Evolutionary conservation across 2,797 vertebrate genomes (phyloP), one percentile per base, ranked within the genome.

Genomic region (Lophotriccus pileatus): DNA sequence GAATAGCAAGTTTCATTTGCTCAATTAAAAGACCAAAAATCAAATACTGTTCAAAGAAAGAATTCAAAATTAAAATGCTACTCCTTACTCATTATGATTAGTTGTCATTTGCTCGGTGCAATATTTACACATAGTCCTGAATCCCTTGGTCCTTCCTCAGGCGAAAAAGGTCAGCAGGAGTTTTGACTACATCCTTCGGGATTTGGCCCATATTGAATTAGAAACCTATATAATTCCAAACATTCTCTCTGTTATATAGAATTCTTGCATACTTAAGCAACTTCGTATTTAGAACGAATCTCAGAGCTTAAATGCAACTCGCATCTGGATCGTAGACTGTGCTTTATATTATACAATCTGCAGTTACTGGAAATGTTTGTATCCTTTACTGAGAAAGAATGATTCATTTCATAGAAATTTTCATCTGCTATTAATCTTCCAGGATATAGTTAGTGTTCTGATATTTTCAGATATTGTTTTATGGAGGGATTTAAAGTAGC

Each of bases 401-500:
- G 97, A 98, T 98, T 98, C 97, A 98, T 98, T 98, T 98, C 97
- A 90, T 96, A 98, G 97, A 98, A 98, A 97, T 97, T 96, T 97
- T 98, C 97, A 98, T 98, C 98, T 98, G 97, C 96, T 98, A 98
- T 98, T 98, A 98, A 98, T 98, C 98, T 98, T 98, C 97, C 97
- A 98, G 98, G 98, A 98, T 97, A 98, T 94, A 97, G 98, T 98
- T 98, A 98, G 98, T 98, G 98, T 98, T 98, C 97, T 98, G 98
- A 98, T 99, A 98, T 99, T 98, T 98, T 98, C 97, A 97, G 98
- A 99, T 98, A 98, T 98, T 99, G 98, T 99, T 99, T 99, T 98
- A 97, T 94, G 94, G 96, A 89, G 94, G 97, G 98, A 98, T 98
- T 98, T 98, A 93, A 96, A 98, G 95, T 98, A 98, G 98, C 98